These are phyloP conservation scores for Apodemia arnacis DNA, from an alignment of 2,888 invertebrate genomes.

Conservation along the genomic window DNA sequence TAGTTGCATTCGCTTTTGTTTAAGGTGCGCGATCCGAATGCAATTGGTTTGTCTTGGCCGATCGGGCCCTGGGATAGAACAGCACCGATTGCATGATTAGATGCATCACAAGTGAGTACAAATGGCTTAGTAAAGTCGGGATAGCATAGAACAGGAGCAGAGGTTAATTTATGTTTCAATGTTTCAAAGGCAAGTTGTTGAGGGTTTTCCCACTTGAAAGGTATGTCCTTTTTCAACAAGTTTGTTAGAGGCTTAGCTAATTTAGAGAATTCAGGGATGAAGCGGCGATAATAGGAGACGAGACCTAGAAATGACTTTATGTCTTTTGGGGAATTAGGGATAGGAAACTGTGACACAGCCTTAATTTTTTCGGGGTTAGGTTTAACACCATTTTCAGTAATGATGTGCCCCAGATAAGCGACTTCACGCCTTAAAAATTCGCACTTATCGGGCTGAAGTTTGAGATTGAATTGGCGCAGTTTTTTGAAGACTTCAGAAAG, in stretches of 20 bases:
- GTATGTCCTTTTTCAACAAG: conserved; percentile 74
- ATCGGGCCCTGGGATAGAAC: conserved; percentile 45
- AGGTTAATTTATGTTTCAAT: conserved; percentile 65
- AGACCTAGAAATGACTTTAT: neutral
- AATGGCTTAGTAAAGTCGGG: conserved; percentile 86
- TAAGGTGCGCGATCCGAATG: conserved; percentile 65
- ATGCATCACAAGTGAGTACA: conserved; percentile 83
- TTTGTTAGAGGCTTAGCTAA: conserved; percentile 80
- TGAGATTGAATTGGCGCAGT: too few species aligned
- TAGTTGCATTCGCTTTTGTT: conserved; percentile 81
- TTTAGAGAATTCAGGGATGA: conserved; percentile 87
- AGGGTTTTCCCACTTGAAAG: conserved; percentile 73
- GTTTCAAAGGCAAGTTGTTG: conserved; percentile 75
- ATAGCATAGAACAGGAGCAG: conserved; percentile 86
- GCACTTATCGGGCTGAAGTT: too few species aligned
- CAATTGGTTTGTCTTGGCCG: conserved; percentile 42
- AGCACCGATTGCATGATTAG: conserved; percentile 54
- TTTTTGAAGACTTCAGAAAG: conserved; percentile 84
- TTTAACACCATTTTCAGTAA: too few species aligned
- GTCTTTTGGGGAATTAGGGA: conserved; percentile 59
- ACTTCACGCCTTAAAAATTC: too few species aligned
- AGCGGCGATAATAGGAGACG: conserved; percentile 81
- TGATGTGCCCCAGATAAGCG: too few species aligned
- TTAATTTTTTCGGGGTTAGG: too few species aligned
- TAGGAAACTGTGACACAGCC: conserved; percentile 41